Evolutionary conservation across 1,140 invertebrate genomes (phyloP).

Genomic region (Paraescarpia echinospica): DNA sequence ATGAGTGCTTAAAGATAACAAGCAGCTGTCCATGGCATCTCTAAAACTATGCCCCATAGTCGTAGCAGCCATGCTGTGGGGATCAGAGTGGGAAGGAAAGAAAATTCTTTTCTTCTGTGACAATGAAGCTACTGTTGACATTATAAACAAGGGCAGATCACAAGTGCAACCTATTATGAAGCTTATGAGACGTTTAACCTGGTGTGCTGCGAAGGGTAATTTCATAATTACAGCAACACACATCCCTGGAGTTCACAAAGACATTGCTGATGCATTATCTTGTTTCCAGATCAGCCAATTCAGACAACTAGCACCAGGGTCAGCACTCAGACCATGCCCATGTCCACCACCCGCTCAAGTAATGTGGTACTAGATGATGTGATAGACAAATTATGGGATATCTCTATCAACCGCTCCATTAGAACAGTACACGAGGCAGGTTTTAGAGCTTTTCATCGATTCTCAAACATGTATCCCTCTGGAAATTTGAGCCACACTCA

Average conservation of each 20-base stretch:
- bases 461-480: no score
- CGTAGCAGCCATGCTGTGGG: neutral
- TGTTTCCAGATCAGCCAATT: slow-evolving; percentile 10
- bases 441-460: no score
- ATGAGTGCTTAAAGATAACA: neutral
- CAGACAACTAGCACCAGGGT: neutral
- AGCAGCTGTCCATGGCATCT: slow-evolving; percentile 11
- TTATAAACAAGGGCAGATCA: slow-evolving; percentile 6
- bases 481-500: no score
- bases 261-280: slow-evolving; percentile 16
- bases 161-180: neutral
- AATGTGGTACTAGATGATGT: neutral
- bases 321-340: neutral
- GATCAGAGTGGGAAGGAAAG: neutral
- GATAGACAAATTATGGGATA: neutral
- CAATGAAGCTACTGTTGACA: slow-evolving; percentile 2
- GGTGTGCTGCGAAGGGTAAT: neutral
- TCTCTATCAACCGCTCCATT: no score
- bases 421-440: no score
- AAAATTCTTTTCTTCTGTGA: slow-evolving; percentile 8
- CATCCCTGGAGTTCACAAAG: neutral
- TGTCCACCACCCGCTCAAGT: neutral
- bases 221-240: slow-evolving; percentile 4
- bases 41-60: slow-evolving; percentile 7
- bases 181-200: neutral